Evolutionary conservation across 1,140 invertebrate genomes (phyloP), one percentile per base, ranked within the genome.

Genomic region (Anagrus nilaparvatae): DNA sequence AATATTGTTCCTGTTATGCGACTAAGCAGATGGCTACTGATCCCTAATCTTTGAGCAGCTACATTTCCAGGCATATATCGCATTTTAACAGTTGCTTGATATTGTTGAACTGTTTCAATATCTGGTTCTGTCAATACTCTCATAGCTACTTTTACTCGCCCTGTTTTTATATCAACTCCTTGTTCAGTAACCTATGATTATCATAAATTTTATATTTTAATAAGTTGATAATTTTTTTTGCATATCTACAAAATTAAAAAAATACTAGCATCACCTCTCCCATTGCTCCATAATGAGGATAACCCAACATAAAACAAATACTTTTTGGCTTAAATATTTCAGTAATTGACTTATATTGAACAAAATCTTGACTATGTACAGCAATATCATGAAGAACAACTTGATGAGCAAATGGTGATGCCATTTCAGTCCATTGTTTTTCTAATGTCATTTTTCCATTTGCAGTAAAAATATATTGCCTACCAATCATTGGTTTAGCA

Each of bases 1-100:
- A 79, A 81, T 31, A 95, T 72, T 4, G 77, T 77, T 2, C 90
- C 89, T 1, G 90, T 95, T 12, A 96, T 76, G 17, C 87, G 75
- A 1, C 87, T 83, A 33, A 96, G 56, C 34, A 92, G 63, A 45
- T 80, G 74, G 1, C 71, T 58, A 32, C 72, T 77, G 43, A 95
- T 77, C 30, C 74, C 75, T 35, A 81, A 56, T 47, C 65, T 60
- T 43, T 73, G 69, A 2, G 77, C 73, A 14, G 55, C 59, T 34
- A 55, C 47, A 28, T 44, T 52, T 1, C 54, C 55, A 21, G 46
- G 43, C 60, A 67, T 65, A 31, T 59, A 67, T 23, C 52, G 56
- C 25, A 47, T 23, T 34, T 27, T 51, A 5, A 42, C 47, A 12
- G 58, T 38, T 1, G 21, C 3, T 5, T 59, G 49, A 3, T 51